Base-by-base conservation (phyloP, 2,797 vertebrate species). In the Schizopygopsis malacanthus region DNA sequence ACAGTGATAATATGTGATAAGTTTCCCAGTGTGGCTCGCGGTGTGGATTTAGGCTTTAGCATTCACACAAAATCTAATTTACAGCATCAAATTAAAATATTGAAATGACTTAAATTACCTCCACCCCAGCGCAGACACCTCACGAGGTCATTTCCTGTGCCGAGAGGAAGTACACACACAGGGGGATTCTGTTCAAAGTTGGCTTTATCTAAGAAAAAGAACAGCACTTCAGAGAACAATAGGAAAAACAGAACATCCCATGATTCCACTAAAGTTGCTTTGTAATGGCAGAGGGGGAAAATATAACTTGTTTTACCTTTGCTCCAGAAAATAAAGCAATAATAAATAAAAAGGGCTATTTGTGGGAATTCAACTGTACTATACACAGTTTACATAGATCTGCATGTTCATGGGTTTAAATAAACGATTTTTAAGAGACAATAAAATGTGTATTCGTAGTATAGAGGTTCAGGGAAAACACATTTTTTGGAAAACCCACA, bases 101-200 rank as follows among this genome's bases (percentile, higher is more conserved):
- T 13, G 15, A 25, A 63, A 0, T 41, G 2, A 41, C 15, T 65
- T 81, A 28, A 45, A 63, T 83, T 97, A 99, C 97, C 97, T 98
- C 97, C 97, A 93, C 97, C 98, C 97, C 97, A 98, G 91, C 96
- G 96, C 90, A 99, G 96, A 94, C 98, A 98, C 88, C 97, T 95
- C 84, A 97, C 97, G 87, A 99, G 97, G 92, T 85, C 83, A 85
- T 85, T 79, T 85, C 76, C 83, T 85, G 83, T 79, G 75, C 75
- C 39, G 75, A 85, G 65, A 71, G 98, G 98, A 93, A 99, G 97
- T 89, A 99, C 97, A 89, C 97, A 97, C 92, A 99, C 97, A 1
- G 97, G 97, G 91, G 98, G 97, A 92, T 98, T 98, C 91, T 96
- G 96, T 90, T 92, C 92, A 92, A 99, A 93, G 92, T 97, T 98